A percentile compares a stretch with the other conserved stretches of the same genome.
Conservation (phyloP, 2,113 vertebrate genomes). For the Nothobranchius kuhntae region DNA sequence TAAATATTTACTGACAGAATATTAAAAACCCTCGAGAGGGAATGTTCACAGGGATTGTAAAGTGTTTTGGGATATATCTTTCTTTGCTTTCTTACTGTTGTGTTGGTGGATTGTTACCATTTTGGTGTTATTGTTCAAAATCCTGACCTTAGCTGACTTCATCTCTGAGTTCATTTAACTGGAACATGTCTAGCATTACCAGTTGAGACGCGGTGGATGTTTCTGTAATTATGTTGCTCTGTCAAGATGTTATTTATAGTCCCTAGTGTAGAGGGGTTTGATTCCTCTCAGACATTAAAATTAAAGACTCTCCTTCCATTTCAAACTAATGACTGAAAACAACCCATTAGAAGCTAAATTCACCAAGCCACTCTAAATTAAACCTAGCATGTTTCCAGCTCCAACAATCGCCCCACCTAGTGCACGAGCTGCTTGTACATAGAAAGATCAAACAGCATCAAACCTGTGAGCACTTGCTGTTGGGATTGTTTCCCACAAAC, state of each 20-base stretch:
- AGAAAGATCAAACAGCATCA: neutral
- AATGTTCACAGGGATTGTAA: neutral
- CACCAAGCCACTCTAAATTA: neutral
- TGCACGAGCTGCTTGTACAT: neutral
- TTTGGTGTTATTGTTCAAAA: neutral
- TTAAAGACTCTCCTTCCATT: constrained; percentile 17
- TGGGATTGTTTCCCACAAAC: constrained; percentile 20
- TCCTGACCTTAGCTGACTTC: neutral
- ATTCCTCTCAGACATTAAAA: constrained; percentile 30
- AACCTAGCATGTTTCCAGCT: neutral
- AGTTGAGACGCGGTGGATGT: neutral
- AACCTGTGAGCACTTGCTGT: neutral
- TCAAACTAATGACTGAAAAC: constrained; percentile 20
- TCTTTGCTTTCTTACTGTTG: neutral
- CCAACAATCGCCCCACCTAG: neutral
- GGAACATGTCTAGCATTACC: neutral
- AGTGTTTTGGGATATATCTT: neutral
- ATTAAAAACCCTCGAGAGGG: constrained; percentile 2
- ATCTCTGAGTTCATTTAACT: neutral
- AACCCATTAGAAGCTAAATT: neutral
- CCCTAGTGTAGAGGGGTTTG: constrained; percentile 23
- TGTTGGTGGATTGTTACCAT: neutral
- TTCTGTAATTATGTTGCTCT: constrained; percentile 18
- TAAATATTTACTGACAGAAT: constrained; percentile 4
- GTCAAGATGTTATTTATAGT: constrained; percentile 28